Evolutionary conservation across 2,797 vertebrate genomes (phyloP), one percentile per base, ranked within the genome.

Genomic region (Lagodon rhomboides): DNA sequence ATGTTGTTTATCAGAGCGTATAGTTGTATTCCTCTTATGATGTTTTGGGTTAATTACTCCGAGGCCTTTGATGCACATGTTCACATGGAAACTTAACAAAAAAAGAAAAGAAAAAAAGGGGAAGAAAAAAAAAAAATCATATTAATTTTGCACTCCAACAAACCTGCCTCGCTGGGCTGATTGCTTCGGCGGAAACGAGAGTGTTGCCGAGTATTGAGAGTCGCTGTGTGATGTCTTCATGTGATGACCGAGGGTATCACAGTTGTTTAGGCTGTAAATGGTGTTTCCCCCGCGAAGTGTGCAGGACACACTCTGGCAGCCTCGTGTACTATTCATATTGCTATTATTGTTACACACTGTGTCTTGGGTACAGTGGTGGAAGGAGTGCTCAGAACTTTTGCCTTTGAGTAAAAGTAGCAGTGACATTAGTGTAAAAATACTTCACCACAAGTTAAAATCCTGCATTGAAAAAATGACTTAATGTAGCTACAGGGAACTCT

Each of bases 1-100:
- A 91, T 90, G 85, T 85, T 94, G 92, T 94, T 93, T 93, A 93
- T 91, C 87, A 85, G 85, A 93, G 89, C 85, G 69, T 91, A 85
- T 82, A 90, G 89, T 88, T 87, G 85, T 87, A 78, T 93, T 91
- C 78, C 86, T 89, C 87, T 86, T 88, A 89, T 91, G 86, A 91
- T 87, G 82, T 88, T 92, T 89, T 83, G 81, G 84, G 88, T 91
- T 93, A 92, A 94, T 94, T 92, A 90, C 88, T 90, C 62, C 46
- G 62, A 89, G 87, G 88, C 79, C 51, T 91, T 90, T 89, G 87
- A 90, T 89, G 89, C 84, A 85, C 80, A 83, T 76, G 73, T 70
- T 84, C 77, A 80, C 83, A 82, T 68, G 79, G 63, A 88, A 85
- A 78, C 67, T 75, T 50, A 81, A 84, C 77, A 25, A 18, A 25